phyloP scores from a whole-genome alignment of 2,888 invertebrate genomes.

The Sphaerophoria rueppellii region DNA sequence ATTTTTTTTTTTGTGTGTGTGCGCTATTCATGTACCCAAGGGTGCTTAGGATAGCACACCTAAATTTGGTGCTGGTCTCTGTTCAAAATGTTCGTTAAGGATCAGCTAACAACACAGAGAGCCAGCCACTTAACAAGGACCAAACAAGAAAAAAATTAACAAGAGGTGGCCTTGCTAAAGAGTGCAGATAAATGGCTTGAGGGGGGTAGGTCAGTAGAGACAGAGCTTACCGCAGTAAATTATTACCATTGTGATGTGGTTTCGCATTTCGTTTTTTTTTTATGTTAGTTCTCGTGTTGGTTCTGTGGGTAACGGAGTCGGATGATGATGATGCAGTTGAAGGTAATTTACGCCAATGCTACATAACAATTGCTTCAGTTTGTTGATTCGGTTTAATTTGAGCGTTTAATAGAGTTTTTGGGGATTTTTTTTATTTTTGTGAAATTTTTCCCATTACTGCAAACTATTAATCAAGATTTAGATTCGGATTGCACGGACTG shows the following conservation, averaged over 20 bases:
- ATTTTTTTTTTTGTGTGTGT: constrained; percentile 8
- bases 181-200: background rate
- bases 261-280: background rate
- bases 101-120: constrained; percentile 50
- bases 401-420: constrained; percentile 22
- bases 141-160: background rate
- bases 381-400: constrained; percentile 46
- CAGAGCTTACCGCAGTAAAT: constrained; percentile 54
- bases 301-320: background rate
- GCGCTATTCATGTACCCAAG: background rate
- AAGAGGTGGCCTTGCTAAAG: too few relatives aligned
- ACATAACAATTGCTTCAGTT: constrained; percentile 38
- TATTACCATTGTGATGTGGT: constrained; percentile 58
- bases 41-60: constrained; percentile 38
- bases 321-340: constrained; percentile 49
- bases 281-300: background rate
- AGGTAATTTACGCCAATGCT: constrained; percentile 61
- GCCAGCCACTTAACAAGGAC: constrained; percentile 42
- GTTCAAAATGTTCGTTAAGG: constrained; percentile 69
- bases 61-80: constrained; percentile 42
- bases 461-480: constrained; percentile 48
- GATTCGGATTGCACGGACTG: constrained; percentile 1
- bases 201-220: background rate
- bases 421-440: background rate
- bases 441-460: constrained; percentile 30